phyloP scores from a whole-genome alignment of 2,888 invertebrate species.

The Syrphus vitripennis region DNA sequence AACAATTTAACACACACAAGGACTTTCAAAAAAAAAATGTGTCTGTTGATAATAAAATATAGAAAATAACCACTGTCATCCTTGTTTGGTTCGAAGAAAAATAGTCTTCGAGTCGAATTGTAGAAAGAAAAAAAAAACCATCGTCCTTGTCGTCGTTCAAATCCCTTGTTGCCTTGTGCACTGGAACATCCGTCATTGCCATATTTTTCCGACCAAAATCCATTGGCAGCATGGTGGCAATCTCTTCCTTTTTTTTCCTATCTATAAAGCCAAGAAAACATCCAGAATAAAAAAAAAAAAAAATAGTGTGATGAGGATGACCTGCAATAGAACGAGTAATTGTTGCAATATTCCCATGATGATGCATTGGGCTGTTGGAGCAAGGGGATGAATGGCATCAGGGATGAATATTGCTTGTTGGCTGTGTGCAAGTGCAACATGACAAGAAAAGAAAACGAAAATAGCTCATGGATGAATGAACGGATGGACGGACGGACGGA shows the following conservation, averaged over 20 bases:
- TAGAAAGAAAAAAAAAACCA: neutral
- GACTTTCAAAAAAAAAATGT: conserved; percentile 16
- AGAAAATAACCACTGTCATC: conserved; percentile 49
- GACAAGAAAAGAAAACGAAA: conserved; percentile 39
- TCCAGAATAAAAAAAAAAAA: too few relatives aligned
- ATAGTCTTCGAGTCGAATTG: conserved; percentile 9
- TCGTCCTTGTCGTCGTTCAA: conserved; percentile 1
- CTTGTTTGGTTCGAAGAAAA: conserved; percentile 46
- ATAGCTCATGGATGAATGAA: conserved; percentile 35
- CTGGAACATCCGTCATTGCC: conserved; percentile 59
- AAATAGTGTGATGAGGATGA: conserved; percentile 31
- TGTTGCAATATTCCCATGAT: conserved; percentile 61
- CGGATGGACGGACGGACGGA: too few relatives aligned
- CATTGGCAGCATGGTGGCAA: conserved; percentile 41
- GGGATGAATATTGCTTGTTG: neutral
- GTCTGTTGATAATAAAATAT: conserved; percentile 38
- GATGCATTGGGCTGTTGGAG: conserved; percentile 18
- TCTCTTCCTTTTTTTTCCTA: too few relatives aligned
- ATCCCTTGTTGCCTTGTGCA: conserved; percentile 44
- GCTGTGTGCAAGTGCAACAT: conserved; percentile 31
- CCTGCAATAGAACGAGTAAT: conserved; percentile 36
- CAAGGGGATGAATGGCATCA: neutral
- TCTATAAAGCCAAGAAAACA: conserved; percentile 12
- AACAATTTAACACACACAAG: neutral
- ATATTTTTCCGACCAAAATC: conserved; percentile 46